Evolutionary conservation across 2,888 invertebrate genomes (phyloP).

Genomic region (Leucophora obtusa): DNA sequence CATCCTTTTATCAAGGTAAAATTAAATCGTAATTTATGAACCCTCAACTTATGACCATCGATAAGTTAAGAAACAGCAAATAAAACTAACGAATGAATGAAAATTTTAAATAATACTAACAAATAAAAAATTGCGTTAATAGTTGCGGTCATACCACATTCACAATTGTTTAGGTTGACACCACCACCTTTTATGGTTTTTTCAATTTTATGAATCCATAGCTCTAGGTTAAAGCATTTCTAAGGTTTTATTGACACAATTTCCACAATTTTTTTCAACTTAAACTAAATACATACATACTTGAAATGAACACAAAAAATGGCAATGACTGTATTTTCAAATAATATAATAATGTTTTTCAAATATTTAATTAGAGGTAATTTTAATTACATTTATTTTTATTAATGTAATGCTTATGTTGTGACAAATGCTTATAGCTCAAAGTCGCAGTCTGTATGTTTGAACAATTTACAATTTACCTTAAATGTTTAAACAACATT

Average conservation of each 20-base stretch:
- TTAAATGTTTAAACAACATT: slow-evolving; percentile 61
- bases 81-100: not conserved
- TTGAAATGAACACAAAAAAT: slow-evolving; percentile 19
- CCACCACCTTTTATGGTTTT: slow-evolving; percentile 15
- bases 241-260: slow-evolving; percentile 67
- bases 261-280: slow-evolving; percentile 24
- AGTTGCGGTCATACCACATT: slow-evolving; percentile 37
- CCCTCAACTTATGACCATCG: no score
- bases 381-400: slow-evolving; percentile 10
- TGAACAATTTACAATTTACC: slow-evolving; percentile 30
- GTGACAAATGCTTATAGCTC: slow-evolving; percentile 1
- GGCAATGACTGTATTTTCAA: slow-evolving; percentile 56
- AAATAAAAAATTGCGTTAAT: slow-evolving; percentile 27
- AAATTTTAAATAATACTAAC: not conserved
- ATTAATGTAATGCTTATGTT: not conserved
- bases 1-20: no score
- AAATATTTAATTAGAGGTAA: not conserved
- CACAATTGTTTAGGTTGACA: slow-evolving; percentile 38
- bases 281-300: slow-evolving; percentile 12
- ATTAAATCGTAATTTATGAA: no score
- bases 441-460: not conserved
- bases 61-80: not conserved
- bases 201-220: slow-evolving; percentile 22
- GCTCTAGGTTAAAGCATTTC: slow-evolving; percentile 63
- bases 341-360: not conserved